Evolutionary conservation across 2,797 vertebrate species (phyloP), one percentile per base, ranked within the genome.

Genomic region (Enteromius trimaculatus): DNA sequence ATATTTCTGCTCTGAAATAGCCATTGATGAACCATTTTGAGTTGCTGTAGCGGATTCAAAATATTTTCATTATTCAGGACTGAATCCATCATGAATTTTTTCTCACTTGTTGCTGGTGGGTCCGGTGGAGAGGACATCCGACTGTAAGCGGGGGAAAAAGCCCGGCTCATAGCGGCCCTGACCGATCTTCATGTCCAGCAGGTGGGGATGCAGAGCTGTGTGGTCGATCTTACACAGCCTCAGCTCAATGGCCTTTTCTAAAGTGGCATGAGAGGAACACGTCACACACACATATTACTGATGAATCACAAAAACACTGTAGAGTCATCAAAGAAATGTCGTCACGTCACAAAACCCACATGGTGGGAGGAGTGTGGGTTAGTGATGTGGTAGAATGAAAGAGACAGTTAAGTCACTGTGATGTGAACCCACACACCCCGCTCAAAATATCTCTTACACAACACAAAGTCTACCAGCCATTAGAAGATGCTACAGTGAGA

Each of bases 161-260:
- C 98, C 98, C 10, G 96, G 97, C 89, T 99, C 96, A 0, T 99
- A 99, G 80, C 99, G 99, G 3, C 98, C 98, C 93, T 99, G 98
- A 58, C 98, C 98, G 29, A 99, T 99, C 95, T 98, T 98, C 98
- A 99, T 99, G 91, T 99, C 98, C 92, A 99, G 93, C 85, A 99
- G 94, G 91, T 99, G 98, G 13, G 98, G 97, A 82, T 98, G 98
- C 85, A 99, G 92, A 9, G 98, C 98, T 3, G 97, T 98, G 91
- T 99, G 98, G 91, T 99, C 98, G 37, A 99, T 99, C 95, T 99
- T 99, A 81, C 94, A 89, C 70, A 99, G 93, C 58, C 98, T 95
- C 92, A 97, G 93, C 90, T 99, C 97, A 78, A 99, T 98, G 88
- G 97, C 95, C 92, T 98, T 99, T 90, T 99, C 97, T 99, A 93